Percentiles rank a stretch among this genome's conserved stretches.
Evolutionary conservation across 2,888 invertebrate genomes (phyloP).

Genomic region (Cremastinae sp.): DNA sequence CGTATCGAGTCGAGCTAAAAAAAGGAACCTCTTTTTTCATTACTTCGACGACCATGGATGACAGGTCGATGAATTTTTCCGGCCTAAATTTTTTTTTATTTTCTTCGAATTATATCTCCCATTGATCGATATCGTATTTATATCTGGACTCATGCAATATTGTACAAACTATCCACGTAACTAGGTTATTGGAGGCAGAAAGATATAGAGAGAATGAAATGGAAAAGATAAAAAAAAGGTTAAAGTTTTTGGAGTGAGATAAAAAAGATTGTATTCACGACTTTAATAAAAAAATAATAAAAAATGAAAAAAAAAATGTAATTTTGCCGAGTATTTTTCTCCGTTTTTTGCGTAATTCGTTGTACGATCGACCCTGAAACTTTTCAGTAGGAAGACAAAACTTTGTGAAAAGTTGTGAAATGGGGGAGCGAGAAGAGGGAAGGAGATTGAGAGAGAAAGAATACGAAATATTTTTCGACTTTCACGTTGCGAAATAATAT

Average conservation of each 20-base stretch:
- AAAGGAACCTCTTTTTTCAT: not conserved
- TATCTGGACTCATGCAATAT: too few relatives aligned
- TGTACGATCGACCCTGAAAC: slow-evolving; percentile 29
- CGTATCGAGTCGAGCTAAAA: slow-evolving; percentile 31
- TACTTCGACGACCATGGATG: too few relatives aligned
- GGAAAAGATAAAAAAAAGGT: not conserved
- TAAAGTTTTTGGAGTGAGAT: not conserved
- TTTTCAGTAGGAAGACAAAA: not conserved
- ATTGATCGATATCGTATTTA: too few relatives aligned
- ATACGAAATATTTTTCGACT: slow-evolving; percentile 67
- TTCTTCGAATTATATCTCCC: not conserved
- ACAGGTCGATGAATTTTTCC: not conserved
- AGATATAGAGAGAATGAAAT: not conserved
- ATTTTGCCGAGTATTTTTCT: not conserved
- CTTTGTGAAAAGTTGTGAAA: slow-evolving; percentile 2
- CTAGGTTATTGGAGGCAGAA: not conserved
- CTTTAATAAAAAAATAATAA: not conserved
- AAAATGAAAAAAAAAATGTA: not conserved
- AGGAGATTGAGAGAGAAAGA: slow-evolving; percentile 49
- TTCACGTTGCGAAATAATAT: slow-evolving; percentile 73
- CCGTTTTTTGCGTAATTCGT: not conserved
- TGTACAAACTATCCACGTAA: too few relatives aligned
- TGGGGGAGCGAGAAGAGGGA: not conserved
- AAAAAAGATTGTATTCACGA: not conserved
- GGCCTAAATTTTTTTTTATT: not conserved